phyloP scores from a whole-genome alignment of 2,797 vertebrate genomes.

The Macropodus opercularis region DNA sequence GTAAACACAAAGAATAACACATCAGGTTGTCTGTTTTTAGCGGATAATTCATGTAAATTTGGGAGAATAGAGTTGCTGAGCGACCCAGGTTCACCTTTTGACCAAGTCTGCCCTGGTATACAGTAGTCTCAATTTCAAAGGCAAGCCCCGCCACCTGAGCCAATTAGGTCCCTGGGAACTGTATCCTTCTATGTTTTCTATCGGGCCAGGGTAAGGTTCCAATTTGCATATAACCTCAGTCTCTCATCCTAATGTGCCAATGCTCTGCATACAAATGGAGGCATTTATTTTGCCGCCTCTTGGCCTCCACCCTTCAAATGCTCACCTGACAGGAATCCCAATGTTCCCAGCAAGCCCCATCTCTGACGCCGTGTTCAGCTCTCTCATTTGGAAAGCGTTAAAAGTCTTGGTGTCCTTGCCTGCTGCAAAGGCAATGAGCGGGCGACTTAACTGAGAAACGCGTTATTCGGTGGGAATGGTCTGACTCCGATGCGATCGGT shows the following conservation, averaged over 20 bases:
- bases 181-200: slow-evolving; percentile 67
- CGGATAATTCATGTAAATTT: slow-evolving; percentile 67
- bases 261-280: slow-evolving; percentile 85
- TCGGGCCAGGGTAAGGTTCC: slow-evolving; percentile 68
- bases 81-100: slow-evolving; percentile 71
- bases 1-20: slow-evolving; percentile 29
- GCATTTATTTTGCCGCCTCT: slow-evolving; percentile 78
- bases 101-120: slow-evolving; percentile 69
- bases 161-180: slow-evolving; percentile 73
- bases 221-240: slow-evolving; percentile 86
- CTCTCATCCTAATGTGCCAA: slow-evolving; percentile 78
- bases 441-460: slow-evolving; percentile 39
- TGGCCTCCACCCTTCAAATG: slow-evolving; percentile 75
- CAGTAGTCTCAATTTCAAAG: slow-evolving; percentile 83
- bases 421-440: slow-evolving; percentile 23
- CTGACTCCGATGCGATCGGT: slow-evolving; percentile 57
- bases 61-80: slow-evolving; percentile 33
- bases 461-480: slow-evolving; percentile 40
- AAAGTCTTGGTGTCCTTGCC: slow-evolving; percentile 44
- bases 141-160: slow-evolving; percentile 79
- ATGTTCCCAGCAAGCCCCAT: slow-evolving; percentile 61
- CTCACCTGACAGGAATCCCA: slow-evolving; percentile 82
- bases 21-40: slow-evolving; percentile 25
- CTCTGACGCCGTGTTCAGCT: slow-evolving; percentile 61
- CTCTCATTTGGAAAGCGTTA: slow-evolving; percentile 68